Evolutionary conservation across 64 coral and sea anemone species (phyloP).

Genomic region (Anthopleura sola): DNA sequence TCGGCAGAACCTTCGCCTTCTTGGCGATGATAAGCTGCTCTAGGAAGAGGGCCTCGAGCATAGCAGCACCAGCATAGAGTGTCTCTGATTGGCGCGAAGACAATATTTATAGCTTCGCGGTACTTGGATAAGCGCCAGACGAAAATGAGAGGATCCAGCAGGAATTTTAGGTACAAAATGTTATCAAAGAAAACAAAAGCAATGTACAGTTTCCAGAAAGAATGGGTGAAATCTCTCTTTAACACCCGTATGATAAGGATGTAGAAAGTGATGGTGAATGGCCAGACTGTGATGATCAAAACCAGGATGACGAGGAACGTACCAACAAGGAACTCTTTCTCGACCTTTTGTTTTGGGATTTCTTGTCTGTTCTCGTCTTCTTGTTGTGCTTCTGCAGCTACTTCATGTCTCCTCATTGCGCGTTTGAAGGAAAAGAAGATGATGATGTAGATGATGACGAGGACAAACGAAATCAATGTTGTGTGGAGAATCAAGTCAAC

Average conservation of each 20-base stretch:
- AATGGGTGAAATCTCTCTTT: neutral
- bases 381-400: neutral
- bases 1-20: neutral
- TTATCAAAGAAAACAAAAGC: neutral
- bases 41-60: neutral
- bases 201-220: neutral
- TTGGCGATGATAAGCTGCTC: constrained; percentile 1
- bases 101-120: neutral
- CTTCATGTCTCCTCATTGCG: neutral
- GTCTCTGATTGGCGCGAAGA: neutral
- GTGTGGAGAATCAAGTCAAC: constrained; percentile 63
- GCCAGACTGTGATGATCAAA: constrained; percentile 44
- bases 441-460: constrained; percentile 56
- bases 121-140: constrained; percentile 25
- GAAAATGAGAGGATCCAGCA: constrained; percentile 26
- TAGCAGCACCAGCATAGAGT: neutral
- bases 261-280: constrained; percentile 11
- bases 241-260: neutral
- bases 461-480: constrained; percentile 34
- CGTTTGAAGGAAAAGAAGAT: constrained; percentile 51
- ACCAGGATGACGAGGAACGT: constrained; percentile 35
- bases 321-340: constrained; percentile 48
- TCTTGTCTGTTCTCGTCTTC: neutral
- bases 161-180: constrained; percentile 13
- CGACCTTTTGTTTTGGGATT: constrained; percentile 17